Evolutionary conservation across 2,797 vertebrate genomes (phyloP), one percentile per base, ranked within the genome.

Genomic region (Coregonus suidteri): DNA sequence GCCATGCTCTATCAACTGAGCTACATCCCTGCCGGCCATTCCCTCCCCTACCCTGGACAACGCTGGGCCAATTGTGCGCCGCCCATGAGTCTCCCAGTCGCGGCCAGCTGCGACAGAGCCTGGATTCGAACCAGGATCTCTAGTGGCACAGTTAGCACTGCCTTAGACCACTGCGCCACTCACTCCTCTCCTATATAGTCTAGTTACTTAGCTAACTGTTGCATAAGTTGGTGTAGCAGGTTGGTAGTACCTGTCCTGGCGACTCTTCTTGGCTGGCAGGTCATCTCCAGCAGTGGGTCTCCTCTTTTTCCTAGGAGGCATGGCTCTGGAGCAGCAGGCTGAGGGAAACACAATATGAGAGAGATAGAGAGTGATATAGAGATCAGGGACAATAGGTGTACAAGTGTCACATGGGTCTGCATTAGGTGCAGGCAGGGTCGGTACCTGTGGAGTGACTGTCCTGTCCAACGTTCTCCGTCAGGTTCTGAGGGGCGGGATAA

Each of bases 301-400:
- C 95, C 98, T 99, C 95, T 99, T 99, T 98, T 99, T 99, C 92
- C 98, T 97, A 71, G 98, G 98, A 79, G 98, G 98, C 98, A 99
- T 99, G 94, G 95, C 95, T 97, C 96, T 97, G 84, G 95, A 96
- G 94, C 96, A 97, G 93, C 97, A 98, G 94, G 96, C 98, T 99
- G 79, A 13, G 53, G 73, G 35, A 0, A 25, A 25, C 6, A n/a
- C 20, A 64, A 6, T 64, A 64, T 9, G 20, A 77, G 54, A 69
- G 47, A 51, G 16, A 70, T 35, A 72, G 47, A 65, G 74, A 18
- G 54, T 51, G 13, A 74, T 25, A 67, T 14, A 53, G 20, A 54
- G 11, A 64, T 11, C 54, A 3, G 9, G 13, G 59, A 64, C 20
- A 64, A 18, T 56, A 16, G 5, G 53, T 16, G n/a, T 47, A 47